Base-by-base conservation (phyloP, 2,888 invertebrate species). In the Escarpia spicata region DNA sequence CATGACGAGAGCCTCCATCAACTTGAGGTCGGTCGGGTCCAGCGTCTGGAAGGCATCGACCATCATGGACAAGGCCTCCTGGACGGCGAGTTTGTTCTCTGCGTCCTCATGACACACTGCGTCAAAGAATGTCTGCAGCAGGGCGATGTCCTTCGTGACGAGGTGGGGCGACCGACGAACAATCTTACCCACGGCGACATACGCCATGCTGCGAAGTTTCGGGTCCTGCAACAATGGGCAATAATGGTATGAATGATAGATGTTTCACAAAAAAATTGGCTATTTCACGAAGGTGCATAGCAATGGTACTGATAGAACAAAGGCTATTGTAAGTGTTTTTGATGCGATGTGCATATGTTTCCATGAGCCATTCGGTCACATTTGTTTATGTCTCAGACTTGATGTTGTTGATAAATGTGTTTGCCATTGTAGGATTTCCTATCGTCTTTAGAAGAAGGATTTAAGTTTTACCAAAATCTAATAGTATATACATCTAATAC, bases 131-230 rank as follows among this genome's bases (percentile, higher is more conserved):
- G 95, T 95, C 94, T 97, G 96, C 37, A 98, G 96, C 10, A 97
- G 95, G 45, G 97, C 97, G 26, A 98, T 96, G 96, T 98, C 98
- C 95, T 98, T 97, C 94, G 97, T 97, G 3, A 98, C 97, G n/a
- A 97, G 96, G 92, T 96, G 95, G 0, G 97, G 97, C 89, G 97
- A 95, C 93, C 97, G 96, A 52, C 96, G 94, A 2, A 96, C 97
- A 37, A 98, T 96, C 96, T 97, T 97, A 95, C 98, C 98, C 94
- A 98, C 97, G 93, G 98, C 97, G 94, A 97, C 97, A 95, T 98
- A 98, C 0, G 98, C 98, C 96, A 98, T 97, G 91, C 93, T 97
- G 97, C 96, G 97, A 97, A 96, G 97, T 97, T 95, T 97, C 1
- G 92, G 19, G 90, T 94, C 94, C 93, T 94, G 92, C 44, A 92